Percentiles rank a stretch among this genome's conserved stretches.
These are phyloP conservation scores for Hylaeus anthracinus DNA, from an alignment of 1,140 invertebrate genomes.

Conservation along the genomic window DNA sequence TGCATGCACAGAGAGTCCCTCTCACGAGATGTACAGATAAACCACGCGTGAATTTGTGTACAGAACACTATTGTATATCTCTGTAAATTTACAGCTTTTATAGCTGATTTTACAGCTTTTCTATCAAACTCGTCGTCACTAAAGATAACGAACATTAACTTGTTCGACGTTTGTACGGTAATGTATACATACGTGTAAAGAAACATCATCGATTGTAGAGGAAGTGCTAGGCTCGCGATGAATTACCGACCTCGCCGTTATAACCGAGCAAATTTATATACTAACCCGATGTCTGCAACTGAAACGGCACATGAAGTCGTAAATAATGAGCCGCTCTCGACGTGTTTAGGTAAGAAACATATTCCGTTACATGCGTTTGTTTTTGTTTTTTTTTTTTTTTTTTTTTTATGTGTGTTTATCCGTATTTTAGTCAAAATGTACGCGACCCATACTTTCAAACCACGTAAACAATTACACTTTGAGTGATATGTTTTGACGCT, in stretches of 20 bases:
- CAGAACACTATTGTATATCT: constrained; percentile 24
- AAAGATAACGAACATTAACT: constrained; percentile 21
- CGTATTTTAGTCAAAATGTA: background rate
- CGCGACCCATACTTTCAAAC: background rate
- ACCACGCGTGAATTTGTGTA: constrained; percentile 25
- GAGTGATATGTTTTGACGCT: constrained; percentile 12
- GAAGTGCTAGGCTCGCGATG: background rate
- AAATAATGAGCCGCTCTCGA: constrained; percentile 1
- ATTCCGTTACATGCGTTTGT: constrained; percentile 26
- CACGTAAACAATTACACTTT: background rate
- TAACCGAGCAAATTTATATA: constrained; percentile 15
- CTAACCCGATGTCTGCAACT: constrained; percentile 24
- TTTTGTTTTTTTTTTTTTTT: constrained; percentile 22
- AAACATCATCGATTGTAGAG: background rate
- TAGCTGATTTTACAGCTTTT: constrained; percentile 23
- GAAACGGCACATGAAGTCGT: constrained; percentile 3
- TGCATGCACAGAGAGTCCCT: constrained; percentile 24
- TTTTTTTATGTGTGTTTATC: background rate
- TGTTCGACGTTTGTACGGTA: constrained; percentile 11
- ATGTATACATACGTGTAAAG: constrained; percentile 9
- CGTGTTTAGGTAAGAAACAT: constrained; percentile 41
- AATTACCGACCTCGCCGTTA: constrained; percentile 15
- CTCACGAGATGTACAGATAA: constrained; percentile 9
- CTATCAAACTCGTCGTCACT: constrained; percentile 19
- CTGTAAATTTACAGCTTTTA: constrained; percentile 21